A percentile compares a stretch with the other conserved stretches of the same genome.
These are phyloP conservation scores for Odiellus spinosus DNA, from an alignment of 2,888 invertebrate genomes.

Conservation along the genomic window DNA sequence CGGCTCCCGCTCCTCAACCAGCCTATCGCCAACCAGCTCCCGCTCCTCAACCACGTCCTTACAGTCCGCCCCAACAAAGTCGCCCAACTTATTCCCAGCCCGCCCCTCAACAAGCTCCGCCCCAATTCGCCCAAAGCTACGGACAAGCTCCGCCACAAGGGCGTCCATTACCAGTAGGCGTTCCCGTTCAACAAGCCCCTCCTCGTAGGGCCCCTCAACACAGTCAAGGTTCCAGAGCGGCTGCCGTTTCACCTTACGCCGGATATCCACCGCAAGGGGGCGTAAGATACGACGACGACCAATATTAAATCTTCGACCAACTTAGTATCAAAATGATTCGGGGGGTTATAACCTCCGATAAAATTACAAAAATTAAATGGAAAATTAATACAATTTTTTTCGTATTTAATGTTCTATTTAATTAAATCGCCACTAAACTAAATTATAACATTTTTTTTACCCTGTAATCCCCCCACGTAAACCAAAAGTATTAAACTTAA, in stretches of 20 bases:
- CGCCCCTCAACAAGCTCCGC: background rate
- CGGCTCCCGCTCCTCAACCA: constrained; percentile 5
- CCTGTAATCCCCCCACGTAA: too few species aligned
- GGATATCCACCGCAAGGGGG: constrained; percentile 8
- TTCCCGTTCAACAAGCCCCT: constrained; percentile 4
- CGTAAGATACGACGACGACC: constrained; percentile 16
- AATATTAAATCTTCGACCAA: constrained; percentile 5
- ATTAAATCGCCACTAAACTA: too few species aligned
- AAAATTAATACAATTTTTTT: too few species aligned
- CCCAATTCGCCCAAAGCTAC: background rate
- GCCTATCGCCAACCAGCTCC: constrained; percentile 4
- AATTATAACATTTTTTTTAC: too few species aligned
- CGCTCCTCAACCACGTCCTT: constrained; percentile 2
- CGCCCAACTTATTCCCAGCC: background rate
- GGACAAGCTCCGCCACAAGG: constrained; percentile 2
- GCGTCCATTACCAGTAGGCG: background rate
- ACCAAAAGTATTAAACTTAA: too few species aligned
- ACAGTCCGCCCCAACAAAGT: background rate
- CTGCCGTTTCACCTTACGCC: constrained; percentile 5
- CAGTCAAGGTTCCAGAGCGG: constrained; percentile 5
- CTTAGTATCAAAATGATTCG: too few species aligned
- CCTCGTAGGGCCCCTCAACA: constrained; percentile 5
- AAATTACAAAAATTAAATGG: too few species aligned
- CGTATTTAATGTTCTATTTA: too few species aligned
- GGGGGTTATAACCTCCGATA: too few species aligned